Conservation (phyloP, 1,140 invertebrate genomes). For the Macrobrachium nipponense region DNA sequence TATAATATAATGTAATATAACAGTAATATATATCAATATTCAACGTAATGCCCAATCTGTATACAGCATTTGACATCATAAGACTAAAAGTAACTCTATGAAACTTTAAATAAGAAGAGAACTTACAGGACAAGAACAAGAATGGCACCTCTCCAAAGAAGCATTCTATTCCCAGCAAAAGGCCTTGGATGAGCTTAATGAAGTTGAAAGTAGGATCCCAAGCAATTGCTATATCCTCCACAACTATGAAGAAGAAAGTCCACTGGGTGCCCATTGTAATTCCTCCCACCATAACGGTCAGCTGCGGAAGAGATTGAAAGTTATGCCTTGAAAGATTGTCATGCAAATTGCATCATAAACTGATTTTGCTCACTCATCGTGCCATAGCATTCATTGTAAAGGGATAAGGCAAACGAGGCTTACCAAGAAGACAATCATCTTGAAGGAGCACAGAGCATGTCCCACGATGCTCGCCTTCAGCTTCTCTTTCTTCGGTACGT, state of each 20-base stretch:
- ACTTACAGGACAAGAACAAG: slow-evolving; percentile 79
- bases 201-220: slow-evolving; percentile 65
- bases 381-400: neutral
- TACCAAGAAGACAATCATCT: slow-evolving; percentile 45
- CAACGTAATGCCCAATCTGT: neutral
- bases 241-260: slow-evolving; percentile 40
- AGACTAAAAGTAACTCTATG: neutral
- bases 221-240: slow-evolving; percentile 77
- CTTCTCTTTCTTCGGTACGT: slow-evolving; percentile 40
- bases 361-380: neutral
- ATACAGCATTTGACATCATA: neutral
- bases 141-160: slow-evolving; percentile 88
- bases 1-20: too few relatives aligned
- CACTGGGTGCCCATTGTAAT: slow-evolving; percentile 34
- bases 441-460: slow-evolving; percentile 15
- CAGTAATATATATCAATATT: too few relatives aligned
- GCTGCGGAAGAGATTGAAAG: slow-evolving; percentile 7
- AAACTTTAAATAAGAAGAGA: neutral
- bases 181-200: slow-evolving; percentile 84
- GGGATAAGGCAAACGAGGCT: neutral
- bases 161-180: slow-evolving; percentile 81
- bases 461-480: slow-evolving; percentile 36
- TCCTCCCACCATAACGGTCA: slow-evolving; percentile 39
- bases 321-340: neutral
- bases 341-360: neutral